phyloP scores from a whole-genome alignment of 2,113 vertebrate species.

The Odontophorus gujanensis region DNA sequence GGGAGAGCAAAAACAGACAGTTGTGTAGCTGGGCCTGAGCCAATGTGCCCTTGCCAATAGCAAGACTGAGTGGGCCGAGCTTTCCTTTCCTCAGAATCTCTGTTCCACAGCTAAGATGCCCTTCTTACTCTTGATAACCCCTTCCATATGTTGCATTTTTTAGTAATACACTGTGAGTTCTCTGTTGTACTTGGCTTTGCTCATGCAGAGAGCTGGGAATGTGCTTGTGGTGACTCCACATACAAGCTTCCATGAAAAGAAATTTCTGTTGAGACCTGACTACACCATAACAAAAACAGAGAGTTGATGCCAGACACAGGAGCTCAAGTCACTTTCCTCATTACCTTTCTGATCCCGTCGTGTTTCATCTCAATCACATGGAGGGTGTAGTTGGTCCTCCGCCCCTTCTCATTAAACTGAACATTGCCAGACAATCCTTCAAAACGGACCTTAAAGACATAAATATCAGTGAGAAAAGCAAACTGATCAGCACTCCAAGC shows the following conservation, averaged over 20 bases:
- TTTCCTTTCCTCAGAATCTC: not conserved
- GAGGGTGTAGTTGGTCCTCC: conserved; percentile 95
- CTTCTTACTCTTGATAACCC: not conserved
- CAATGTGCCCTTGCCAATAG: not conserved
- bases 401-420: conserved; percentile 97
- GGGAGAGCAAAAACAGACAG: not conserved
- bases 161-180: not conserved
- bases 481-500: not conserved
- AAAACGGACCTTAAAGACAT: conserved; percentile 86
- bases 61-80: not conserved
- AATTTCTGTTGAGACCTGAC: not conserved
- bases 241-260: not conserved
- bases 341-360: conserved; percentile 93
- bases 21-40: rapidly evolving
- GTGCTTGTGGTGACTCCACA: not conserved
- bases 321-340: not conserved
- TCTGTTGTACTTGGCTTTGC: not conserved
- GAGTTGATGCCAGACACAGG: not conserved
- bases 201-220: not conserved
- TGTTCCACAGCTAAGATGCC: not conserved
- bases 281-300: rapidly evolving
- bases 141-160: not conserved
- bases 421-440: conserved; percentile 96
- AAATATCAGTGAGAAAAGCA: not conserved
- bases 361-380: conserved; percentile 94